Evolutionary conservation across 2,888 invertebrate species (phyloP), one percentile per base, ranked within the genome.

Genomic region (Conus canariensis): DNA sequence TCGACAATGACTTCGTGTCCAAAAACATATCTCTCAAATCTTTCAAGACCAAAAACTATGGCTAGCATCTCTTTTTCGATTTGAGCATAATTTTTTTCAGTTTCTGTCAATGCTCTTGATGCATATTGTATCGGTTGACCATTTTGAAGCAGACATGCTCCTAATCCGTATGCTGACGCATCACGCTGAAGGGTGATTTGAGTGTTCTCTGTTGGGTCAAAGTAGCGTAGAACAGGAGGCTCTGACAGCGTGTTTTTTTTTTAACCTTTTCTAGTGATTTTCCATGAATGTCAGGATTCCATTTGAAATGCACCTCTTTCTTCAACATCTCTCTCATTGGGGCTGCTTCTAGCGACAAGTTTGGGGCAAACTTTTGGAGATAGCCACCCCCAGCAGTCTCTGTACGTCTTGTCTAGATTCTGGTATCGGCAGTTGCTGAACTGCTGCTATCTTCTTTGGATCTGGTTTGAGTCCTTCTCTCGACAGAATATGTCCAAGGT

Each of bases 11-110:
- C 56, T 45, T 85, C 7, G 8, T 56, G 30, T 5, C 83, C 89
- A 56, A 70, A 89, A 7, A 80, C 59, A 25, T 82, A 88, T 80
- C 80, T 77, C 59, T 88, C 82, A 30, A 88, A 88, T 45, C 85
- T 25, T n/a, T 85, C 70, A 12, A 89, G 67, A 22, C 89, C 89
- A 67, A 56, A 85, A 6, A 89, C 85, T 22, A 85, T 64, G 10
- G 83, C 85, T 25, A 89, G n/a, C 85, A 89, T 85, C 58, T 88
- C 88, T 88, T 88, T 89, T 70, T 89, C 89, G 7, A 89, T 89
- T n/a, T 89, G 89, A 12, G 85, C 85, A 64, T 60, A 88, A 45
- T 45, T 59, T 64, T 82, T 56, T 22, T 82, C 88, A 30, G 88
- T 60, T 82, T 83, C 85, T 85, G 89, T 45, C n/a, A 89, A 70